Base-by-base conservation (phyloP, 2,797 vertebrate species). In the Silurus aristotelis region DNA sequence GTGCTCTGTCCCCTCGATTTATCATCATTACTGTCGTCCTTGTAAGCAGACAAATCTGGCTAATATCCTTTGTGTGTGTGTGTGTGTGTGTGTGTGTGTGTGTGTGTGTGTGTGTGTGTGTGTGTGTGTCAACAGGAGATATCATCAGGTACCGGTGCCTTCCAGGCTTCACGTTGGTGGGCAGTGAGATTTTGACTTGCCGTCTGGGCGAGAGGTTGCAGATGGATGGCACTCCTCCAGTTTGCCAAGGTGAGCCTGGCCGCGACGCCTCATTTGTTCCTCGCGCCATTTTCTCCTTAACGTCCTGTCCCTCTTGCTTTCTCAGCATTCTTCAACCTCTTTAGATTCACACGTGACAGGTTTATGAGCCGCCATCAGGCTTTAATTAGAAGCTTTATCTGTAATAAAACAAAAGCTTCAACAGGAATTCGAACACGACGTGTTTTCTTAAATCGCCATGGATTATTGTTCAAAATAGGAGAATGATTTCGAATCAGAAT, bases 141-240 rank as follows among this genome's bases (percentile, higher is more conserved):
- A 99, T 99, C 88, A 98, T 99, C 92, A 96, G 96, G 80, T 99
- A 99, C 92, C 96, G 96, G 27, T 99, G 98, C 94, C 93, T 97
- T 82, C 98, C 97, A 85, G 98, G 98, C 90, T 99, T 99, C 93
- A 98, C 97, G 0, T 93, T 99, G 91, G 96, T 99, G 88, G 98
- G 98, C 85, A 98, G 96, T 87, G 97, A 98, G 92, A 97, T 99
- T 91, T 92, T 99, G 92, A 99, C 98, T 1, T 99, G 98, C 86
- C 93, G 97, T 85, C 94, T 99, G 0, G 97, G 97, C 85, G 97
- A 99, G 92, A 92, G 98, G 79, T 95, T 99, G 38, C 98, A 99
- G 92, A 98, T 99, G 97, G 98, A 98, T 90, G 96, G 96, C 90
- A 92, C 95, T 72, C 96, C 97, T 84, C 98, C 98, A 76, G 90